A percentile compares a stretch with the other conserved stretches of the same genome.
phyloP scores from a whole-genome alignment of 2,888 invertebrate genomes.

The Sipha maydis region DNA sequence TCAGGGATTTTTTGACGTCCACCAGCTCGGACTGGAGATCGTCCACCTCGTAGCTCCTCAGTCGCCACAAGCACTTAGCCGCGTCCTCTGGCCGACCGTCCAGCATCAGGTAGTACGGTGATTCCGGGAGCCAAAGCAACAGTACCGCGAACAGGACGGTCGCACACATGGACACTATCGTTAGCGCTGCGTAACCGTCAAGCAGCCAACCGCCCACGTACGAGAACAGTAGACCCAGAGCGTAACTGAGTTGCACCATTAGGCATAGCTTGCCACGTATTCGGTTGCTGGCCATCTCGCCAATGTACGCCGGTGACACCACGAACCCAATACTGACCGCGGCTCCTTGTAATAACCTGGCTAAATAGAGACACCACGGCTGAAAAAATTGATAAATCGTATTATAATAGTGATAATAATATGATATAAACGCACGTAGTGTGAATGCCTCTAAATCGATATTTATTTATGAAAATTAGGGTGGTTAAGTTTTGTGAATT shows the following conservation, averaged over 20 bases:
- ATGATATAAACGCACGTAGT: background rate
- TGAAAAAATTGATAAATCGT: conserved; percentile 38
- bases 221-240: conserved; percentile 64
- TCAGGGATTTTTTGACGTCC: conserved; percentile 58
- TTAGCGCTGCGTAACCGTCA: conserved; percentile 60
- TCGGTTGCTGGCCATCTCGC: conserved; percentile 64
- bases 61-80: conserved; percentile 52
- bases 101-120: conserved; percentile 73
- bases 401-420: no score
- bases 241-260: conserved; percentile 64
- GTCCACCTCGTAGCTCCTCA: conserved; percentile 57
- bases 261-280: conserved; percentile 64
- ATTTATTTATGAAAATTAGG: background rate
- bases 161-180: conserved; percentile 67
- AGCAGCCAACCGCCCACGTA: conserved; percentile 63
- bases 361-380: conserved; percentile 63
- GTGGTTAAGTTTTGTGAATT: no score
- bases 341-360: conserved; percentile 64
- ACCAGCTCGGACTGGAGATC: conserved; percentile 53
- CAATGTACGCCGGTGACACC: conserved; percentile 65
- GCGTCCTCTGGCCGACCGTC: conserved; percentile 68
- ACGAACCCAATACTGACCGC: conserved; percentile 64
- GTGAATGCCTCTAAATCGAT: background rate
- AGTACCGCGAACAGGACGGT: conserved; percentile 69
- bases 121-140: conserved; percentile 73